Percentiles rank a stretch among this genome's conserved stretches.
Evolutionary conservation across 2,888 invertebrate species (phyloP).

Genomic region (Tolmerus cingulatus): DNA sequence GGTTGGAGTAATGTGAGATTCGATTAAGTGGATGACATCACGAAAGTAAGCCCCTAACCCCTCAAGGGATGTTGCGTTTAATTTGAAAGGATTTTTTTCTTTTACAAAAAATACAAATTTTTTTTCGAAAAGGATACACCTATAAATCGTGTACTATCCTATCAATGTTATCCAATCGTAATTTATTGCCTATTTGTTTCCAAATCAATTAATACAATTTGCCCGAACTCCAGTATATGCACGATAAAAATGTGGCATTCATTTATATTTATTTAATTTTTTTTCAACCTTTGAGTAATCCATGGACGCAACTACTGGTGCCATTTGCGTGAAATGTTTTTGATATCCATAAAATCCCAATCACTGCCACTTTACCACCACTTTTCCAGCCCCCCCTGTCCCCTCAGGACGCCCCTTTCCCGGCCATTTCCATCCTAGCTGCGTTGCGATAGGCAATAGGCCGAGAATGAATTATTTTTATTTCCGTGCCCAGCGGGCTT

Average conservation of each 20-base stretch:
- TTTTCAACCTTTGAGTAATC: not conserved
- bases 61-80: constrained; percentile 18
- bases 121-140: not conserved
- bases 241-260: not conserved
- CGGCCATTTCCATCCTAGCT: not conserved
- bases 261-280: not conserved
- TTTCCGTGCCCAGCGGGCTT: constrained; percentile 34
- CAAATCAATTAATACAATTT: constrained; percentile 11
- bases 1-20: constrained; percentile 46
- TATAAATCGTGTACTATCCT: not conserved
- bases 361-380: not conserved
- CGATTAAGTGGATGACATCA: constrained; percentile 49
- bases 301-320: not conserved
- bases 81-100: not conserved
- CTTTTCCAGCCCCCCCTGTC: not conserved
- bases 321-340: not conserved
- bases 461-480: constrained; percentile 39
- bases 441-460: constrained; percentile 8
- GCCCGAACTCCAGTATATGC: not conserved
- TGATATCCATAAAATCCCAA: constrained; percentile 3
- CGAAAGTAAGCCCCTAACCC: constrained; percentile 40
- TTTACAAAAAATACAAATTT: not conserved
- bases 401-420: not conserved
- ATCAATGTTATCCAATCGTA: not conserved
- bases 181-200: constrained; percentile 6